Conservation (phyloP, 1,140 invertebrate species). For the Neodiprion fabricii region DNA sequence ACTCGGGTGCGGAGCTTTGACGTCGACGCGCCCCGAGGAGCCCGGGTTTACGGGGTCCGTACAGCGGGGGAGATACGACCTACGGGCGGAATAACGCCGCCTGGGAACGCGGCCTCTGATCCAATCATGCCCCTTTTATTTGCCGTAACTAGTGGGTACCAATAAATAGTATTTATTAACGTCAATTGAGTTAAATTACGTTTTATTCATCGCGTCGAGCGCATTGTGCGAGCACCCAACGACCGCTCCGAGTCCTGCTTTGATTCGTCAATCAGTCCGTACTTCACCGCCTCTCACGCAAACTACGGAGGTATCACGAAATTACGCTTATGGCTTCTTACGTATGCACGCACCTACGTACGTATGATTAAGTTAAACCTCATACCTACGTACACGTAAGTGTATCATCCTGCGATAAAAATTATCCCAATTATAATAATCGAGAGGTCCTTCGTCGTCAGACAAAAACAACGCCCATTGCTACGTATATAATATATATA, state of each 20-base stretch:
- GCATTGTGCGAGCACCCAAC: slow-evolving; percentile 1
- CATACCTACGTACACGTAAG: no score
- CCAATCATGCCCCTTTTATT: background rate
- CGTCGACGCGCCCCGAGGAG: no score
- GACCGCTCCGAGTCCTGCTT: background rate
- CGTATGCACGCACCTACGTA: no score
- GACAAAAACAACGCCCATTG: no score
- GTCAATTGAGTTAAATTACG: slow-evolving; percentile 44
- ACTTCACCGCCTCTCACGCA: no score
- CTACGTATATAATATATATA: no score
- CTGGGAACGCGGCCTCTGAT: background rate
- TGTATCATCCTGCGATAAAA: no score
- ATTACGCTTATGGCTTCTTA: no score
- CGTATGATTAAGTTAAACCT: no score
- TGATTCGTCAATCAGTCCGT: background rate
- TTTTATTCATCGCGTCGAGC: slow-evolving; percentile 35
- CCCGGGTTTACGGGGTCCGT: background rate
- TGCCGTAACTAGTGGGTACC: background rate
- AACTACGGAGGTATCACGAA: no score
- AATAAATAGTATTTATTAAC: slow-evolving; percentile 35
- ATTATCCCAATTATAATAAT: no score
- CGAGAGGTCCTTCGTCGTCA: no score
- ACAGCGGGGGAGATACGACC: background rate
- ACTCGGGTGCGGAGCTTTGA: background rate
- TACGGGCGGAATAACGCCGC: background rate